A percentile compares a stretch with the other conserved stretches of the same genome.
Conservation (phyloP, 92 coral and sea anemone genomes). For the Epizoanthus stellaris region DNA sequence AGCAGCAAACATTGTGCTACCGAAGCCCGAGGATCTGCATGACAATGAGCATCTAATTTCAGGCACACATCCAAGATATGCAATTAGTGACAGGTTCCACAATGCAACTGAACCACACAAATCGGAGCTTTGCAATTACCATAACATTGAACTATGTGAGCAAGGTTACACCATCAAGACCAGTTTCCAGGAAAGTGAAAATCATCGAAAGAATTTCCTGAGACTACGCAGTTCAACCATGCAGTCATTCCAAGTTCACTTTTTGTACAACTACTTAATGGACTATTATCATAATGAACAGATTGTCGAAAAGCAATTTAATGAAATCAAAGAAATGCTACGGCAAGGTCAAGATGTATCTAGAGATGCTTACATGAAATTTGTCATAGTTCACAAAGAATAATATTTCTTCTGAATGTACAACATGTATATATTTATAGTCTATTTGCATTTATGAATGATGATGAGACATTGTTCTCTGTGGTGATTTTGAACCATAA, state of each 20-base stretch:
- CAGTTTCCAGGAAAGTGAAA: constrained; percentile 60
- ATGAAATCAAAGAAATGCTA: not conserved
- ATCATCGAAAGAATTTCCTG: constrained; percentile 53
- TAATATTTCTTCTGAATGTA: not conserved
- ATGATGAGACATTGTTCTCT: too few species aligned
- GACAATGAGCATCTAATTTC: constrained; percentile 47
- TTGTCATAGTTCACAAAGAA: not conserved
- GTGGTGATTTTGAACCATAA: too few species aligned
- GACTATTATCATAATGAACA: constrained; percentile 45
- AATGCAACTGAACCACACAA: constrained; percentile 57
- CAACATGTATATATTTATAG: too few species aligned
- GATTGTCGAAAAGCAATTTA: not conserved
- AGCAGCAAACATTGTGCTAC: not conserved
- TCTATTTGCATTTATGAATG: too few species aligned
- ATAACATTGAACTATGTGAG: constrained; percentile 45
- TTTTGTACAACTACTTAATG: constrained; percentile 50
- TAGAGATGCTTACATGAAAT: not conserved
- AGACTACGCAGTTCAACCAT: constrained; percentile 50
- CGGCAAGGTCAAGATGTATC: not conserved
- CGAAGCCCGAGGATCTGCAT: constrained; percentile 11
- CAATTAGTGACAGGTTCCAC: constrained; percentile 62
- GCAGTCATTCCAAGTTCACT: constrained; percentile 45
- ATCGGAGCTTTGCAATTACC: constrained; percentile 53
- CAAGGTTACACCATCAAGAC: constrained; percentile 49
- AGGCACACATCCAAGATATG: constrained; percentile 38